Conservation (phyloP, 1,140 invertebrate genomes). For the Aphaenogaster rudis region DNA sequence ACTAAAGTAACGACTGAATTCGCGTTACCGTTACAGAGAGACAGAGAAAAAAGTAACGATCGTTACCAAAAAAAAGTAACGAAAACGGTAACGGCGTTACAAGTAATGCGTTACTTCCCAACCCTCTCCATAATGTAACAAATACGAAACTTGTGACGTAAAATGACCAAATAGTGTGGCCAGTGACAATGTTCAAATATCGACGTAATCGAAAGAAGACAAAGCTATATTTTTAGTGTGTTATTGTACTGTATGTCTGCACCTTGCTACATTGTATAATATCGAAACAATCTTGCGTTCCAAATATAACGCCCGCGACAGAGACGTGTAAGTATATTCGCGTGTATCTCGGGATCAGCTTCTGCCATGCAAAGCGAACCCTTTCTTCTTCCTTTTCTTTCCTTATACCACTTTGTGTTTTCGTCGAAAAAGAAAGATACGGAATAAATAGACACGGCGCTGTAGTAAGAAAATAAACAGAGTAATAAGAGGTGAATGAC, state of each 20-base stretch:
- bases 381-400: constrained; percentile 1
- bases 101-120: too few species aligned
- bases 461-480: constrained; percentile 35
- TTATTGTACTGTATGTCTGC: constrained; percentile 39
- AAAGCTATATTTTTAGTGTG: constrained; percentile 57
- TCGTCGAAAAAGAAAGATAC: constrained; percentile 62
- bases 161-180: not conserved
- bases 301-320: constrained; percentile 66
- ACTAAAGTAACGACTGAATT: too few species aligned
- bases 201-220: constrained; percentile 54
- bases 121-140: not conserved
- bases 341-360: constrained; percentile 48
- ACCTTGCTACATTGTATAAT: constrained; percentile 71
- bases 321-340: constrained; percentile 10
- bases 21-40: too few species aligned
- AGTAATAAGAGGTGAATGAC: constrained; percentile 48
- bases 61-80: too few species aligned
- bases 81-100: too few species aligned
- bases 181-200: constrained; percentile 55
- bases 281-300: constrained; percentile 76
- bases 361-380: constrained; percentile 43
- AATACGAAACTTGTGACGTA: not conserved
- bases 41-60: too few species aligned
- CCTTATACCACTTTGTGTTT: constrained; percentile 62
- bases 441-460: constrained; percentile 53